Evolutionary conservation across 2,113 vertebrate genomes (phyloP).

Genomic region (Bos javanicus): DNA sequence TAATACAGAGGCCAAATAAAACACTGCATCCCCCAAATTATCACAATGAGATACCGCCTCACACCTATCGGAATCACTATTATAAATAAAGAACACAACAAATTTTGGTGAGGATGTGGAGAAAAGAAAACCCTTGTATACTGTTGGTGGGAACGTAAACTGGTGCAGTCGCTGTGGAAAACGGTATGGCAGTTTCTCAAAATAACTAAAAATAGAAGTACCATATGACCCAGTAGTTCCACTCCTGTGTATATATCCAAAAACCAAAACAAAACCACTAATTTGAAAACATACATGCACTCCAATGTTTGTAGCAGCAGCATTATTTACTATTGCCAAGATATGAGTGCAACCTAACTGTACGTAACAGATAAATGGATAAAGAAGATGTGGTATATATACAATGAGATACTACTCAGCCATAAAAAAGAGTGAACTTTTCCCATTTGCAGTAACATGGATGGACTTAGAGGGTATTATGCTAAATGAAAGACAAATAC

Average conservation of each 20-base stretch:
- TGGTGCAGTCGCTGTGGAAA: not conserved
- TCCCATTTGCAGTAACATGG: not conserved
- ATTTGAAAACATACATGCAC: not conserved
- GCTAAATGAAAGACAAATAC: not conserved
- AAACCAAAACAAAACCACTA: not conserved
- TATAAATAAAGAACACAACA: not conserved
- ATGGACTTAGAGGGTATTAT: not conserved
- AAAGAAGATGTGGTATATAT: not conserved
- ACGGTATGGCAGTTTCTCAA: not conserved
- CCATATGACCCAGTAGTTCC: not conserved
- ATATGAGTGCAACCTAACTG: not conserved
- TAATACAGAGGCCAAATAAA: not conserved
- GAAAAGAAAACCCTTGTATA: not conserved
- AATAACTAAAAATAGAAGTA: not conserved
- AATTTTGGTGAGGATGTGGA: not conserved
- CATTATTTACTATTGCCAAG: not conserved
- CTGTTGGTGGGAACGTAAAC: not conserved
- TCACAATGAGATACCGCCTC: not conserved
- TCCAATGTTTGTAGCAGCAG: not conserved
- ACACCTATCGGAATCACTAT: not conserved
- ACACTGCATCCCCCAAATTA: not conserved
- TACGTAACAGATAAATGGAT: not conserved
- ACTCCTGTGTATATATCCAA: not conserved
- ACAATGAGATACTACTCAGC: not conserved
- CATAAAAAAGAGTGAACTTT: not conserved